Evolutionary conservation across 1,140 invertebrate species (phyloP).

Genomic region (Littorina saxatilis): DNA sequence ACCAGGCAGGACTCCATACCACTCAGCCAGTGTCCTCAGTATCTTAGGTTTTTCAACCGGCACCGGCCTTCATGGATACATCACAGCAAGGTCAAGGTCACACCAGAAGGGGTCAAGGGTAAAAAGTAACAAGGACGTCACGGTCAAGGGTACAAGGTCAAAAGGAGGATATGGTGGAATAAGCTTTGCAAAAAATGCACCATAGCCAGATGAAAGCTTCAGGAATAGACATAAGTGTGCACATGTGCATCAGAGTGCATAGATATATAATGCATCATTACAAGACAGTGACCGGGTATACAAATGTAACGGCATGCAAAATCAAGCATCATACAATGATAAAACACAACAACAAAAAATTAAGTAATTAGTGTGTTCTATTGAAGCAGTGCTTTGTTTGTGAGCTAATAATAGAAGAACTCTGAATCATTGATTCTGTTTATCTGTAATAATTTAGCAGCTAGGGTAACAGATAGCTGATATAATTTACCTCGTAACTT

Average conservation of each 20-base stretch:
- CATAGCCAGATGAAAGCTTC: neutral
- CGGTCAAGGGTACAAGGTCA: neutral
- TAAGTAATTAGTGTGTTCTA: too few relatives aligned
- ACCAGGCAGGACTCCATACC: too few relatives aligned
- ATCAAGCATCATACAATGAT: neutral
- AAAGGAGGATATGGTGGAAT: too few relatives aligned
- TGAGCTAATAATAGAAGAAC: too few relatives aligned
- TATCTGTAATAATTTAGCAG: too few relatives aligned
- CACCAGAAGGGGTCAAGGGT: neutral
- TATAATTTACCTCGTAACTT: too few relatives aligned
- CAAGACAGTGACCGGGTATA: neutral
- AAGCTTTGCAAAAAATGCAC: neutral
- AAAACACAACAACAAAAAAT: neutral
- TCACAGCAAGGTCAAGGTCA: conserved; percentile 3
- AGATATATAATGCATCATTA: neutral
- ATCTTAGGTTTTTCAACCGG: neutral
- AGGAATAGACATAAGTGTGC: neutral
- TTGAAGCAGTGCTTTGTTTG: too few relatives aligned
- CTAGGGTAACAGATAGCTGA: too few relatives aligned
- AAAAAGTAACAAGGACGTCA: too few relatives aligned
- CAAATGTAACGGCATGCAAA: neutral
- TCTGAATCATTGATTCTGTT: too few relatives aligned
- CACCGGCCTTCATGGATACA: neutral
- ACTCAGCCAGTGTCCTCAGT: neutral
- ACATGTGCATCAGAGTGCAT: neutral